A percentile compares a stretch with the other conserved stretches of the same genome.
Evolutionary conservation across 2,797 vertebrate species (phyloP).

Genomic region (Gymnoscopelus microlampas): DNA sequence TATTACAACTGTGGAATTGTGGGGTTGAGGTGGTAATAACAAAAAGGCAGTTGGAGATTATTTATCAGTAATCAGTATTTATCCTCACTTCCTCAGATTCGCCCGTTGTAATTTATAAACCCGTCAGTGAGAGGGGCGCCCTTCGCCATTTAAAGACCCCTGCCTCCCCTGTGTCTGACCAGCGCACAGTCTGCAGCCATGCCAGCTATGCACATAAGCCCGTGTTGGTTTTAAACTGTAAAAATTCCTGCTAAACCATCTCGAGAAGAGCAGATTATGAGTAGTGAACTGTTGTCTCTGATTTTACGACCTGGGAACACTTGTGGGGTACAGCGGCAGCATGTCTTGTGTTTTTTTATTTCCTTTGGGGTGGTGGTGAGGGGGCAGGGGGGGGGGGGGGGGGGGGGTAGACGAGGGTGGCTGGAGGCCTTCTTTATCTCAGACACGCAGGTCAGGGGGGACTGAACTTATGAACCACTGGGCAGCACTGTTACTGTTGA

Average conservation of each 20-base stretch:
- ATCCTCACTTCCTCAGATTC: slow-evolving; percentile 26
- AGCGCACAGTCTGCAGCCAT: slow-evolving; percentile 46
- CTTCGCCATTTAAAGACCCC: slow-evolving; percentile 1
- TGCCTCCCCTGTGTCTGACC: slow-evolving; percentile 27
- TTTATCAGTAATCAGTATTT: too few relatives aligned
- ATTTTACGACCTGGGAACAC: slow-evolving; percentile 67
- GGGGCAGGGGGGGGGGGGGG: not conserved
- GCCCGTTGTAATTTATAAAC: slow-evolving; percentile 35
- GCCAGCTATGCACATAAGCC: slow-evolving; percentile 61
- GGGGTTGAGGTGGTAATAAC: slow-evolving; percentile 14
- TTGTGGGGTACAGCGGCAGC: slow-evolving; percentile 4
- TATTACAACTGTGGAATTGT: too few relatives aligned
- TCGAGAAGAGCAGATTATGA: slow-evolving; percentile 43
- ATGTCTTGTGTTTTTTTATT: slow-evolving; percentile 19
- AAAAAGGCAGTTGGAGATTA: slow-evolving; percentile 22
- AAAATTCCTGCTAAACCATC: slow-evolving; percentile 63
- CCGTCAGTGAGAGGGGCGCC: slow-evolving; percentile 17
- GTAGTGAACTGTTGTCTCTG: slow-evolving; percentile 63
- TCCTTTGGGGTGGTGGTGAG: slow-evolving; percentile 1
- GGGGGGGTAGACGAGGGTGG: not conserved
- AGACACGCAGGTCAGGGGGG: slow-evolving; percentile 55
- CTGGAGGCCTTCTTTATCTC: slow-evolving; percentile 25
- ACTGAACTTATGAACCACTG: slow-evolving; percentile 68
- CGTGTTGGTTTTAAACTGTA: slow-evolving; percentile 67
- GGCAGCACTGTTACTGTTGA: slow-evolving; percentile 59